Conservation (phyloP, 1,140 invertebrate genomes). For the Arion vulgaris region DNA sequence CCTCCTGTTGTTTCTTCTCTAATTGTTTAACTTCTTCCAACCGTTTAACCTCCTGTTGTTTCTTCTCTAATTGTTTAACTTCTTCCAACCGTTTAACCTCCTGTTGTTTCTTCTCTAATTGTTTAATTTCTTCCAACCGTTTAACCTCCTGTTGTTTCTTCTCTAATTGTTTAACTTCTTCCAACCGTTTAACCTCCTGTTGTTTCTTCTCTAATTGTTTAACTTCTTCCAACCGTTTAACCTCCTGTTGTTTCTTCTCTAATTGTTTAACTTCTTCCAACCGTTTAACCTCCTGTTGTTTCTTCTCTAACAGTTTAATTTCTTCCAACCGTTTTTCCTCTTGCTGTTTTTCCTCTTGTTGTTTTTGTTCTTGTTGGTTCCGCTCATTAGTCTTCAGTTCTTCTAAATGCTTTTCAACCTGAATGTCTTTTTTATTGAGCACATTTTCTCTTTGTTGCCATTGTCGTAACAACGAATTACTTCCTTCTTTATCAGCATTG, state of each 20-base stretch:
- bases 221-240: background rate
- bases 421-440: background rate
- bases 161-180: background rate
- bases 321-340: conserved; percentile 6
- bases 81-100: background rate
- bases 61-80: too few relatives aligned
- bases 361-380: background rate
- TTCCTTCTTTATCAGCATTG: background rate
- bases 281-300: background rate
- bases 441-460: background rate
- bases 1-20: background rate
- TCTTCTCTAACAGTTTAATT: too few relatives aligned
- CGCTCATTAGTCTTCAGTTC: background rate
- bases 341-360: background rate
- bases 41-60: background rate
- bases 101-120: too few relatives aligned
- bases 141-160: background rate
- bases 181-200: background rate
- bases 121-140: background rate
- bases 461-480: background rate
- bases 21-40: background rate
- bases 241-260: background rate
- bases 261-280: background rate
- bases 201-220: background rate
- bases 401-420: background rate